Evolutionary conservation across 2,797 vertebrate genomes (phyloP).

Genomic region (Typhlichthys eigenmanni): DNA sequence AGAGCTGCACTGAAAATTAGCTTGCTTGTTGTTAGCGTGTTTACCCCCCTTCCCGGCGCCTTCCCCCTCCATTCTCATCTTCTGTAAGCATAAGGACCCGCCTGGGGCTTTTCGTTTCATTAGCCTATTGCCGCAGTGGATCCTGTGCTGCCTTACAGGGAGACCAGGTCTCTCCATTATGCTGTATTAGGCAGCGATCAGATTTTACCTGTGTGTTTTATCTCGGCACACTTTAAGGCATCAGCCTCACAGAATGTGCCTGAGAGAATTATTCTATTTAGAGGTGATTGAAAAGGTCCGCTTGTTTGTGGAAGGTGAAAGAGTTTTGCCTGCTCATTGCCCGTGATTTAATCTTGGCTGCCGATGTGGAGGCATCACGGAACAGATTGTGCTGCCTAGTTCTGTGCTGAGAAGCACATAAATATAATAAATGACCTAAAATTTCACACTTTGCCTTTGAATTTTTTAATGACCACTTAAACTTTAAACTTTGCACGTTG

Average conservation of each 20-base stretch:
- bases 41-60: background rate
- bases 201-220: constrained; percentile 53
- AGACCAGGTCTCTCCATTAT: constrained; percentile 55
- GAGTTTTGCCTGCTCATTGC: constrained; percentile 22
- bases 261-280: constrained; percentile 30
- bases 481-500: constrained; percentile 23
- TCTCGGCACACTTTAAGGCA: constrained; percentile 45
- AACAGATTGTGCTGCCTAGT: constrained; percentile 46
- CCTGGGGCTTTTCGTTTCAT: constrained; percentile 64
- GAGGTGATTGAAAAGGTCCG: constrained; percentile 41
- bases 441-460: constrained; percentile 9
- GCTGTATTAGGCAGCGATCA: constrained; percentile 48
- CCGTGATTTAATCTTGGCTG: constrained; percentile 32
- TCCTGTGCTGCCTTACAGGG: constrained; percentile 53
- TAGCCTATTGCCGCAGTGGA: constrained; percentile 50
- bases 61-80: background rate
- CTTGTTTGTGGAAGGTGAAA: constrained; percentile 39
- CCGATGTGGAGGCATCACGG: constrained; percentile 20
- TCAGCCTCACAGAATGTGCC: constrained; percentile 36
- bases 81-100: constrained; percentile 45
- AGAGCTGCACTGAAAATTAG: constrained; percentile 46
- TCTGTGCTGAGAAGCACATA: background rate
- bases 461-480: constrained; percentile 27
- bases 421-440: constrained; percentile 27
- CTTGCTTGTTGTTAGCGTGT: constrained; percentile 23